Evolutionary conservation across 2,888 invertebrate genomes (phyloP).

Genomic region (Psylliodes chrysocephalus): DNA sequence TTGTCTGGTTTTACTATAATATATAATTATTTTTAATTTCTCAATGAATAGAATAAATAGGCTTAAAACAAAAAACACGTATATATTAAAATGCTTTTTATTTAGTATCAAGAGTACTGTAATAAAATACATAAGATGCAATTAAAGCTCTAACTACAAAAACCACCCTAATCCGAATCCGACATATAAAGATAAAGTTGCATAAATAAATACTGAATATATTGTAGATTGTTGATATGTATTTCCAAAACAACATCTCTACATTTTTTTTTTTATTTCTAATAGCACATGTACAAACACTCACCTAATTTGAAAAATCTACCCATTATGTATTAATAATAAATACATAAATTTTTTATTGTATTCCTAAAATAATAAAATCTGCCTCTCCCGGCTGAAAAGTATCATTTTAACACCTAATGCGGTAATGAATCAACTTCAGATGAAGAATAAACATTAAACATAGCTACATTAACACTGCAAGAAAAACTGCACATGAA

Average conservation of each 20-base stretch:
- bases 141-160: slow-evolving; percentile 37
- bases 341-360: too few relatives aligned
- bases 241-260: slow-evolving; percentile 36
- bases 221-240: slow-evolving; percentile 38
- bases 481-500: too few relatives aligned
- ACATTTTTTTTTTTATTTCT: slow-evolving; percentile 35
- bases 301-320: not conserved
- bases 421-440: too few relatives aligned
- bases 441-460: too few relatives aligned
- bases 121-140: slow-evolving; percentile 40
- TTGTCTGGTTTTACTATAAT: too few relatives aligned
- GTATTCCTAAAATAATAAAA: too few relatives aligned
- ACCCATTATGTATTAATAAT: too few relatives aligned
- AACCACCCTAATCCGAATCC: slow-evolving; percentile 24
- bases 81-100: slow-evolving; percentile 36
- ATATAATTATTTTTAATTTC: too few relatives aligned
- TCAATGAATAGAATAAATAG: too few relatives aligned
- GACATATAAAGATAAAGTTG: slow-evolving; percentile 24
- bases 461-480: too few relatives aligned
- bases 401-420: too few relatives aligned
- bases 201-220: slow-evolving; percentile 38
- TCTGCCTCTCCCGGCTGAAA: too few relatives aligned
- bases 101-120: slow-evolving; percentile 44
- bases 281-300: slow-evolving; percentile 27
- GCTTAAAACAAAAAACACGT: not conserved